Evolutionary conservation across 2,797 vertebrate genomes (phyloP), one percentile per base, ranked within the genome.

Genomic region (Acipenser ruthenus): DNA sequence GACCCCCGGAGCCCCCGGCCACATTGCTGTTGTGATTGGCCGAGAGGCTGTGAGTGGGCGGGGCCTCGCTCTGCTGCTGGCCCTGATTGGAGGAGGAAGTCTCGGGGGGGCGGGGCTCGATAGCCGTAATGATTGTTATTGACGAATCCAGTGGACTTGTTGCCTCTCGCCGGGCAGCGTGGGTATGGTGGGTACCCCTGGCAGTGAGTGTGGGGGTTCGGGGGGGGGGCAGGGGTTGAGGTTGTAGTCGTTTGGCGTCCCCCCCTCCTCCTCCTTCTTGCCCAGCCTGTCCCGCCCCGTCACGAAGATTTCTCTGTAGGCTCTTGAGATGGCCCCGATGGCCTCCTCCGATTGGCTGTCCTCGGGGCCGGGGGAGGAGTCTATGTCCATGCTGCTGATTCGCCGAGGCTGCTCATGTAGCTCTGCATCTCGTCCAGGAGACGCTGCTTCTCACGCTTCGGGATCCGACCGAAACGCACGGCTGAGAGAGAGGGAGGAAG

Each of bases 341-440:
- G 83, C 85, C 70, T 91, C 90, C 75, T 90, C 83, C 66, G 85
- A 83, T 71, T 79, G 81, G 67, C 77, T 73, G 2, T 89, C 86
- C 1, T 71, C 76, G 18, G 78, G 70, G 76, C 77, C 84, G 51
- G 70, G 59, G 0, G 83, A 82, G 52, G 82, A 74, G 72, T 86
- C 86, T 66, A 87, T 82, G n/a, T 90, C 87, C 79, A 88, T 82
- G 86, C 80, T 5, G 86, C 76, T 0, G 87, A 81, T 74, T 89
- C 86, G 2, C 87, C 88, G 62, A 90, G 86, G 67, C 85, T 89
- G 83, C 89, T 89, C 86, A 90, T 89, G 79, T 89, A 89, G 78
- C 87, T 92, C 82, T 88, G 88, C 87, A 92, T 90, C 78, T 92
- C 90, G 49, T 92, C 89, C 80, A 92, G n/a, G 0, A 92, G 83